Conservation (phyloP, 2,113 vertebrate genomes). For the Clarias macrocephalus region DNA sequence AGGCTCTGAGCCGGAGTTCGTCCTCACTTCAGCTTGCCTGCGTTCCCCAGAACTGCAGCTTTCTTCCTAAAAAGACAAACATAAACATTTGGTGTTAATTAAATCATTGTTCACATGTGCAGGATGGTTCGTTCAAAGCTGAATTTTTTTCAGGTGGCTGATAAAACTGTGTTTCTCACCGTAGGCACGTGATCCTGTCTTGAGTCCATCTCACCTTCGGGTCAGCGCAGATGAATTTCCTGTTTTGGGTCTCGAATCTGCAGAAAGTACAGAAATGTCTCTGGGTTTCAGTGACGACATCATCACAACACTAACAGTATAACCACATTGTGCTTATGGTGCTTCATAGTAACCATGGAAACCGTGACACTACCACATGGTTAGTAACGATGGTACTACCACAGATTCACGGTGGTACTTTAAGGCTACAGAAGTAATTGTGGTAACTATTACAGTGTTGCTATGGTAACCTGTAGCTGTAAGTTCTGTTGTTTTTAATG, state of each 20-base stretch:
- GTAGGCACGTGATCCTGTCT: slow-evolving; percentile 44
- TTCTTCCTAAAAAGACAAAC: not conserved
- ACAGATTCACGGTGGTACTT: not conserved
- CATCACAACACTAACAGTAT: not conserved
- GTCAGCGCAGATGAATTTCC: slow-evolving; percentile 62
- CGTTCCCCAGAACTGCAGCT: not conserved
- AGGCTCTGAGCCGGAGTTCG: not conserved
- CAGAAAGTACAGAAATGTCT: not conserved
- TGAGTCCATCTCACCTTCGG: slow-evolving; percentile 48
- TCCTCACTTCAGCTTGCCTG: not conserved
- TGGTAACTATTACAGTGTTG: not conserved
- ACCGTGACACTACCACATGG: not conserved
- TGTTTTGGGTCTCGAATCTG: slow-evolving; percentile 59
- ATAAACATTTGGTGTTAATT: too few species aligned
- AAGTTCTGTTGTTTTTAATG: not conserved
- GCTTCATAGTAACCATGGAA: not conserved
- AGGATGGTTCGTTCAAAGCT: not conserved
- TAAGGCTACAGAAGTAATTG: not conserved
- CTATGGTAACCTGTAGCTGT: not conserved
- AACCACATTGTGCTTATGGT: not conserved
- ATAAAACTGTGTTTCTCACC: slow-evolving; percentile 57
- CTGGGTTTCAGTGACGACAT: not conserved
- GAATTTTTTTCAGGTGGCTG: not conserved
- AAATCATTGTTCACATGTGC: not conserved
- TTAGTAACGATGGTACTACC: not conserved